These are phyloP conservation scores for Pimephales promelas DNA, from an alignment of 2,113 vertebrate genomes.

Conservation along the genomic window DNA sequence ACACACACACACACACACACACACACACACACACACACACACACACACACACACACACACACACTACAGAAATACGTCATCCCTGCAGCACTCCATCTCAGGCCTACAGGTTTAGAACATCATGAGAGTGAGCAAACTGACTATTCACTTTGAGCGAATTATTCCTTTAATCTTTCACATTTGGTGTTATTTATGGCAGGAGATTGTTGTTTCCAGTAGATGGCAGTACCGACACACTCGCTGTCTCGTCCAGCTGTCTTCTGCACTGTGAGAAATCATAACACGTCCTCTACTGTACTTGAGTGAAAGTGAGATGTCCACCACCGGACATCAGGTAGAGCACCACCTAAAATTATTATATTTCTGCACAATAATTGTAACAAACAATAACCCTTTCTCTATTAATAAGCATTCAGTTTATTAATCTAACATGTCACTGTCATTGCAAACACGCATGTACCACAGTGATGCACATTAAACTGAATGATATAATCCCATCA, in stretches of 20 bases:
- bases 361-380: background rate
- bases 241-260: background rate
- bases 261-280: background rate
- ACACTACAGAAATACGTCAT: background rate
- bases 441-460: background rate
- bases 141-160: background rate
- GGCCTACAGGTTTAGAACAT: background rate
- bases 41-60: no score
- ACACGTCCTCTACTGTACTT: background rate
- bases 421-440: background rate
- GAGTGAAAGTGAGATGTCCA: background rate
- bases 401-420: background rate
- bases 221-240: slow-evolving; percentile 28
- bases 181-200: background rate
- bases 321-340: background rate
- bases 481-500: background rate
- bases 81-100: background rate
- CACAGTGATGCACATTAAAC: background rate
- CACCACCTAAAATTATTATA: background rate
- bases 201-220: slow-evolving; percentile 41
- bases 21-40: no score
- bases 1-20: no score
- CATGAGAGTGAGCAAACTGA: background rate
- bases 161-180: background rate
- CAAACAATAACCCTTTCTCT: background rate